Conservation (phyloP, 2,888 invertebrate genomes). For the Caenorhabditis becei region DNA sequence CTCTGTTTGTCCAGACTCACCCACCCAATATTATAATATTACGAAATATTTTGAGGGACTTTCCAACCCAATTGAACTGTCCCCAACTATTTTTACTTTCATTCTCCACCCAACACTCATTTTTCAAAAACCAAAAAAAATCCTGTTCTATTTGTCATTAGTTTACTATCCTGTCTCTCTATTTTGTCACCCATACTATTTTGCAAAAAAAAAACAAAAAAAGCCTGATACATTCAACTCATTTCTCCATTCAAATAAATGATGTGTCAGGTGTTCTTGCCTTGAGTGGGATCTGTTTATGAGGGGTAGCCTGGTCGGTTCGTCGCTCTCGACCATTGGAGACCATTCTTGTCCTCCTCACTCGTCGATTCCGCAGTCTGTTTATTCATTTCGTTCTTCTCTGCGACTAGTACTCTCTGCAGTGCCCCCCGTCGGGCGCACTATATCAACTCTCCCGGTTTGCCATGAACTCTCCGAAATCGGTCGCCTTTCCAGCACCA, state of each 20-base stretch:
- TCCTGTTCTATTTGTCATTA: not conserved
- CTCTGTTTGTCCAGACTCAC: not conserved
- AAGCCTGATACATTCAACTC: not conserved
- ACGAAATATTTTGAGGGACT: not conserved
- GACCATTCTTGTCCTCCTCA: slow-evolving; percentile 18
- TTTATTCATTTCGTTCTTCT: slow-evolving; percentile 57
- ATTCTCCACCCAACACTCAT: not conserved
- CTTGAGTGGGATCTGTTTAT: not conserved
- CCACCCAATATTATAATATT: not conserved
- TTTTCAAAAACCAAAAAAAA: slow-evolving; percentile 2
- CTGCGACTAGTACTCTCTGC: slow-evolving; percentile 9
- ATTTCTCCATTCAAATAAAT: not conserved
- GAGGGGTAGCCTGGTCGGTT: not conserved
- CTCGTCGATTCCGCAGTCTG: slow-evolving; percentile 44
- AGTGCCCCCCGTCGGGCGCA: slow-evolving; percentile 26
- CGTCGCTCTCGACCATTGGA: slow-evolving; percentile 16
- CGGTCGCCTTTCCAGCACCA: slow-evolving; percentile 28
- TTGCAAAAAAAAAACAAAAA: not conserved
- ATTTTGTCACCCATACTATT: not conserved
- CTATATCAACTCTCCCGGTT: slow-evolving; percentile 56
- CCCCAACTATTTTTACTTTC: not conserved
- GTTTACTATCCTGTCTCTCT: not conserved
- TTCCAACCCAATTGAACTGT: too few species aligned
- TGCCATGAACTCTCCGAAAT: slow-evolving; percentile 37
- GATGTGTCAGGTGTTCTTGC: not conserved